Conservation (phyloP, 2,113 vertebrate species). For the Aegypius monachus region DNA sequence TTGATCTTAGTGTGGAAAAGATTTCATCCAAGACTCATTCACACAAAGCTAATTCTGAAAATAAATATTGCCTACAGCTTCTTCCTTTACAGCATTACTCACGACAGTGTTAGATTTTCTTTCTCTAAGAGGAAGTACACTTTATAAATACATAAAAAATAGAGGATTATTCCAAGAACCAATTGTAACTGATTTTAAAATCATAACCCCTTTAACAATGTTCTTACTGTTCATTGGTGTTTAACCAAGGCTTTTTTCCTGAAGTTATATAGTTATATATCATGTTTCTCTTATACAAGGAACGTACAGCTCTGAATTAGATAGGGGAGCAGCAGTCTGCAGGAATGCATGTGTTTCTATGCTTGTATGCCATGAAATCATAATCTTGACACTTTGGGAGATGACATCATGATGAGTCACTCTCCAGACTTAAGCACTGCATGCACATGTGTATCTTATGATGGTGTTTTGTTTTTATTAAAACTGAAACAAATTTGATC, state of each 20-base stretch:
- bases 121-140: background rate
- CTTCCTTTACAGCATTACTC: background rate
- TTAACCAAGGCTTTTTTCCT: background rate
- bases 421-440: background rate
- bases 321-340: background rate
- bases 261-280: background rate
- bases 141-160: background rate
- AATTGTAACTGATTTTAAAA: background rate
- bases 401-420: slow-evolving; percentile 26
- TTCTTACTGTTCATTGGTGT: background rate
- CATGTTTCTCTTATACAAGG: background rate
- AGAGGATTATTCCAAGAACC: background rate
- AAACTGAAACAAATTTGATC: background rate
- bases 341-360: background rate
- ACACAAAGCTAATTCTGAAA: background rate
- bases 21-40: background rate
- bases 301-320: background rate
- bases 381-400: background rate
- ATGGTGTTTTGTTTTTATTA: background rate
- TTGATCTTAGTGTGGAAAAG: background rate
- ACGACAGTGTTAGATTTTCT: background rate
- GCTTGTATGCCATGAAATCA: background rate
- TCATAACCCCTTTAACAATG: background rate
- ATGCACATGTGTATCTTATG: background rate
- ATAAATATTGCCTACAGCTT: background rate